Percentiles rank a stretch among this genome's conserved stretches.
Evolutionary conservation across 1,140 invertebrate species (phyloP).

Genomic region (Coelopa frigida): DNA sequence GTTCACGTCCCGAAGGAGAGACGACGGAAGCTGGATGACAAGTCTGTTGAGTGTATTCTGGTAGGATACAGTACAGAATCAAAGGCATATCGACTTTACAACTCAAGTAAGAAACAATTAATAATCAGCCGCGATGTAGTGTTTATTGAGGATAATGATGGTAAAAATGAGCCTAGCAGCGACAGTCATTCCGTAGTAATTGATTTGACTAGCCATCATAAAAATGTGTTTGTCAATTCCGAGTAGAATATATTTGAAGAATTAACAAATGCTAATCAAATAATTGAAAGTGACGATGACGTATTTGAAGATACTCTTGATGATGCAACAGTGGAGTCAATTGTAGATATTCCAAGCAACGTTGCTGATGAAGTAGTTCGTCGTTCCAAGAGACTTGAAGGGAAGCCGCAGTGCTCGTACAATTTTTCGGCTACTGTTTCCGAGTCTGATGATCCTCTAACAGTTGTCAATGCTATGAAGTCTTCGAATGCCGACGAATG

Average conservation of each 20-base stretch:
- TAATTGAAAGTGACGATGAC: not conserved
- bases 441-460: conserved; percentile 1
- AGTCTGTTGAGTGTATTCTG: conserved; percentile 24
- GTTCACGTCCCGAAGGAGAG: conserved; percentile 20
- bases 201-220: not conserved
- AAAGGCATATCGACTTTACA: conserved; percentile 30
- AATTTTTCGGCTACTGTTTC: not conserved
- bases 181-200: not conserved
- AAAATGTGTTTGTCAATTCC: not conserved
- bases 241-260: not conserved
- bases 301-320: not conserved
- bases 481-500: not conserved
- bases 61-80: conserved; percentile 27
- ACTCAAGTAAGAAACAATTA: conserved; percentile 22
- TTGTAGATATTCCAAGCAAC: too few relatives aligned
- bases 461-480: not conserved
- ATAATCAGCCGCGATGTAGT: conserved; percentile 28
- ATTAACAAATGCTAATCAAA: not conserved
- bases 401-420: not conserved
- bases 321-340: too few relatives aligned
- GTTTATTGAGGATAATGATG: conserved; percentile 18
- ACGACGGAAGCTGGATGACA: conserved; percentile 22
- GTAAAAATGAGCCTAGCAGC: not conserved
- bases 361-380: too few relatives aligned
- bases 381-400: not conserved